A percentile compares a stretch with the other conserved stretches of the same genome.
Evolutionary conservation across 2,888 invertebrate genomes (phyloP).

Genomic region (Apomyelois bistriatella): DNA sequence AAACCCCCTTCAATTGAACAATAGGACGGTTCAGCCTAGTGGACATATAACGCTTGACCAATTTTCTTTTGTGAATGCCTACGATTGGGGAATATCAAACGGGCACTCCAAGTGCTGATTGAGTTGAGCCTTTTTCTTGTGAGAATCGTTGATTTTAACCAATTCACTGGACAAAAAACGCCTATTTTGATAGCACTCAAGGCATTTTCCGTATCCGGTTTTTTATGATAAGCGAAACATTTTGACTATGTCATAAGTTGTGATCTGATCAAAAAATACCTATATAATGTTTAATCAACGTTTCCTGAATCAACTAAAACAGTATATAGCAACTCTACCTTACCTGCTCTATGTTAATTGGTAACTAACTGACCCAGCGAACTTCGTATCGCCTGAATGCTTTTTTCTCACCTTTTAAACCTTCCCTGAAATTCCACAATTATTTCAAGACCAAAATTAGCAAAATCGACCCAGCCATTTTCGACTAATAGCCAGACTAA

Average conservation of each 20-base stretch:
- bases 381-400: too few species aligned
- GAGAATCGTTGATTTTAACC: slow-evolving; percentile 63
- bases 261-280: too few species aligned
- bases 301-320: too few species aligned
- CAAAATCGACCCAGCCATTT: too few species aligned
- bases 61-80: slow-evolving; percentile 75
- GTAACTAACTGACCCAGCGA: too few species aligned
- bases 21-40: slow-evolving; percentile 65
- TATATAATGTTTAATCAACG: too few species aligned
- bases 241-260: neutral
- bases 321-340: too few species aligned
- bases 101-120: slow-evolving; percentile 59
- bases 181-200: slow-evolving; percentile 1
- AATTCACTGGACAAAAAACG: slow-evolving; percentile 54
- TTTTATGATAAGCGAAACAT: neutral
- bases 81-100: slow-evolving; percentile 71
- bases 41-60: slow-evolving; percentile 77
- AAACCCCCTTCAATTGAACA: slow-evolving; percentile 67
- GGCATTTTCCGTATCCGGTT: neutral
- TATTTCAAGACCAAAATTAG: too few species aligned
- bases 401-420: too few species aligned
- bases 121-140: slow-evolving; percentile 61
- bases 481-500: too few species aligned
- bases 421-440: too few species aligned
- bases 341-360: too few species aligned